A percentile compares a stretch with the other conserved stretches of the same genome.
Evolutionary conservation across 2,888 invertebrate genomes (phyloP).

Genomic region (Plagodis pulveraria): DNA sequence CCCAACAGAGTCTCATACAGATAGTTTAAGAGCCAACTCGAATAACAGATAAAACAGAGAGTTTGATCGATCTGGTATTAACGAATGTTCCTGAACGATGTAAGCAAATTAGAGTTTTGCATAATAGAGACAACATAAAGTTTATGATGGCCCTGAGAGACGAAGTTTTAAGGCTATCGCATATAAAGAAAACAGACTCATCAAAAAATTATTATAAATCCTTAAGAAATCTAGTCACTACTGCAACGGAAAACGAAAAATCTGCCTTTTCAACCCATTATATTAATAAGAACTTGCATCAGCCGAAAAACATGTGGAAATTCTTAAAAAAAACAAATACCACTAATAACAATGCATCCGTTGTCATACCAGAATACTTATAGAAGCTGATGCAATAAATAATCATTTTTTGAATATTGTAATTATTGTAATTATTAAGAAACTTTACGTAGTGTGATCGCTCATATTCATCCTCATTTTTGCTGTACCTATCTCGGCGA

Average conservation of each 20-base stretch:
- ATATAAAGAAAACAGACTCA: neutral
- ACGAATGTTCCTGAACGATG: constrained; percentile 14
- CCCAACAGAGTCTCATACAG: neutral
- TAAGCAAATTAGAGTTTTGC: neutral
- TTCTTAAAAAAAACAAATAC: neutral
- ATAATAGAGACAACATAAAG: neutral
- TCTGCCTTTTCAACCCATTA: too few relatives aligned
- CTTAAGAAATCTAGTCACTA: too few relatives aligned
- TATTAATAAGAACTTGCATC: neutral
- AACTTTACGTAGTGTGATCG: too few relatives aligned
- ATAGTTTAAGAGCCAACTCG: constrained; percentile 20
- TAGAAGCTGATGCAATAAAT: neutral
- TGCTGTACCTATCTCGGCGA: too few relatives aligned
- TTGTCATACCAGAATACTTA: neutral
- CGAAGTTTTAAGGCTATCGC: neutral
- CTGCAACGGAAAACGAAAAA: too few relatives aligned
- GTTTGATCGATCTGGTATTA: constrained; percentile 27
- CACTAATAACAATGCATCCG: neutral
- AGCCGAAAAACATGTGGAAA: neutral
- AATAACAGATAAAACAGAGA: constrained; percentile 17
- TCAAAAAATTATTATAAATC: constrained; percentile 6
- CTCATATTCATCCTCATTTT: too few relatives aligned
- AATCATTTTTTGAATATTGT: neutral
- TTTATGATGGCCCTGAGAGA: constrained; percentile 6
- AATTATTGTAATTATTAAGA: too few relatives aligned